phyloP scores from a whole-genome alignment of 2,113 vertebrate genomes.

The Vulpes vulpes region DNA sequence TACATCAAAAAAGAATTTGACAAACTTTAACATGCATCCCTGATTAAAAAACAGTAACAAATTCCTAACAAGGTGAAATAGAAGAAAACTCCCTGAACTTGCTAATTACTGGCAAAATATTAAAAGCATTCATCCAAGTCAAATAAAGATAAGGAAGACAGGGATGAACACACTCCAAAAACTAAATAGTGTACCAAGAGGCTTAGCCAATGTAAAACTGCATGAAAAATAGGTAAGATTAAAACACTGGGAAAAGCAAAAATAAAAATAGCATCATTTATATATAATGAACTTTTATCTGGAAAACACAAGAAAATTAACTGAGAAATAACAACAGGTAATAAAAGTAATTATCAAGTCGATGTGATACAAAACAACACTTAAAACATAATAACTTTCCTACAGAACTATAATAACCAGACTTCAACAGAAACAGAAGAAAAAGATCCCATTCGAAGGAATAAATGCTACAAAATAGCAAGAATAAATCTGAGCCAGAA shows the following conservation, averaged over 20 bases:
- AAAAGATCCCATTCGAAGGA: neutral
- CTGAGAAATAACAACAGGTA: neutral
- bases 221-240: neutral
- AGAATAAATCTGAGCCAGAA: neutral
- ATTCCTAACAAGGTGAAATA: neutral
- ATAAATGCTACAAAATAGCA: neutral
- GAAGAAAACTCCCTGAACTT: slow-evolving; percentile 14
- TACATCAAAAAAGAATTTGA: neutral
- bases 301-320: slow-evolving; percentile 45
- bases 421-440: neutral
- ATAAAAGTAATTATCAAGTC: neutral
- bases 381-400: neutral
- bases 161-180: neutral
- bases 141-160: slow-evolving; percentile 17
- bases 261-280: neutral
- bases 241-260: neutral
- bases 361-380: neutral
- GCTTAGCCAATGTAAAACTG: neutral
- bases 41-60: neutral
- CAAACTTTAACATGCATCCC: neutral
- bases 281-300: neutral
- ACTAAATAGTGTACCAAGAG: neutral
- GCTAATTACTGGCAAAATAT: slow-evolving; percentile 5
- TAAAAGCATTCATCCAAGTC: neutral
- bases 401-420: neutral